These are phyloP conservation scores for Eidolon dupreanum DNA, from an alignment of 2,797 vertebrate genomes.

Conservation along the genomic window DNA sequence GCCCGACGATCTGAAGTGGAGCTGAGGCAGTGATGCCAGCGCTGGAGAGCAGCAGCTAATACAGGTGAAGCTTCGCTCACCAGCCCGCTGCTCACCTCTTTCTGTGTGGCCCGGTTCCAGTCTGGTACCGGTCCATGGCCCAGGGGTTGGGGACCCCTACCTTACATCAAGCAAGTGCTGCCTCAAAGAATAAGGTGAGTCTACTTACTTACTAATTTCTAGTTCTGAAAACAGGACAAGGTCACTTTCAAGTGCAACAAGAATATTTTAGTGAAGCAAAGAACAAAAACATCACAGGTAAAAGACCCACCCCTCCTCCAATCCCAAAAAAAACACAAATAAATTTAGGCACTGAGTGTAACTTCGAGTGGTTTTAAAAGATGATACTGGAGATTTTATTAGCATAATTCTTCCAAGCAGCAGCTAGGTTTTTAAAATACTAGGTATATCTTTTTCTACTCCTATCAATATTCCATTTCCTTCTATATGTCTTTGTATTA, in stretches of 20 bases:
- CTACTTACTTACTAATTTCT: neutral
- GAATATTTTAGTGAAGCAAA: constrained; percentile 10
- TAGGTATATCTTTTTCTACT: neutral
- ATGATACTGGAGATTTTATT: neutral
- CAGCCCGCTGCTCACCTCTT: no score
- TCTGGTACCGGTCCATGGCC: no score
- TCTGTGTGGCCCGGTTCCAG: no score
- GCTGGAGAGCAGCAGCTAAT: no score
- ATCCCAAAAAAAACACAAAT: constrained; percentile 20
- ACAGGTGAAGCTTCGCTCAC: no score
- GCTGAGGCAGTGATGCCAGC: no score
- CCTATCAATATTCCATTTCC: neutral
- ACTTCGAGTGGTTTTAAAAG: constrained; percentile 4
- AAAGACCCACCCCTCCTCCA: neutral
- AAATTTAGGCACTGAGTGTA: neutral
- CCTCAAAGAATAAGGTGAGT: neutral
- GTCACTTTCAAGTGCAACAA: neutral
- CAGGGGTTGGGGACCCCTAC: no score
- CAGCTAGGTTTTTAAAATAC: neutral
- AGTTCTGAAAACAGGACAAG: constrained; percentile 16
- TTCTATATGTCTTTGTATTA: neutral
- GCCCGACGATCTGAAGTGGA: no score
- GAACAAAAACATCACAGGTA: constrained; percentile 16
- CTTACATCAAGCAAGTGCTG: neutral
- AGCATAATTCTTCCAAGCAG: neutral